Evolutionary conservation across 2,113 vertebrate species (phyloP), one percentile per base, ranked within the genome.

Genomic region (Anhinga anhinga): DNA sequence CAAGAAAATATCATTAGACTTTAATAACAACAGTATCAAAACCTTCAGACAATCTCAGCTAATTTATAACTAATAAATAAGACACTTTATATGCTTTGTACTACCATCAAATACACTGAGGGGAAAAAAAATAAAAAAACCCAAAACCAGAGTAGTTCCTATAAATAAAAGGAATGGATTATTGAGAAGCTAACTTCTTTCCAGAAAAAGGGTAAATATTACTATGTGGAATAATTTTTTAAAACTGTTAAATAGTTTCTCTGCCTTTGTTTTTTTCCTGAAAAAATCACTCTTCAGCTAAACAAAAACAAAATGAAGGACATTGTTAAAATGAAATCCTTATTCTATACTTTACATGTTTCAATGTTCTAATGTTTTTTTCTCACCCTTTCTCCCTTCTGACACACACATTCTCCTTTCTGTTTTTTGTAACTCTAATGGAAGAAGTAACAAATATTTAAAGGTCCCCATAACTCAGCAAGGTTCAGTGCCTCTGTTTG

Each of bases 21-120:
- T 88, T 83, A 94, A 65, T 69, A 95, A 66, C 21, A 86, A 36
- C 8, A 15, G 17, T 77, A 92, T 52, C 72, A 76, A 85, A 94
- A 56, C 23, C 42, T 83, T 88, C 72, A 95, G 53, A 93, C 18
- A 82, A 62, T 74, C 63, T 95, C 45, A 10, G 20, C 9, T 92
- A 90, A 91, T 95, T 81, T 89, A 65, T 93, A 70, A 72, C 58
- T 88, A 76, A 86, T 69, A 87, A 97, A 86, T 53, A 85, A 90
- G 44, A 38, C 20, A 67, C 19, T 71, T 93, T 74, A 82, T 67
- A 32, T 84, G 21, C 61, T 91, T 42, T 70, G 29, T 84, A 29
- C 47, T 67, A 23, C 22, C 23, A 72, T 52, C 19, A 62, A 84
- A 91, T 42, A 29, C 45, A 62, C 15, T 4, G 4, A 9, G 18